A percentile compares a stretch with the other conserved stretches of the same genome.
Conservation (phyloP, 92 coral and sea anemone genomes). For the Micromussa lordhowensis region DNA sequence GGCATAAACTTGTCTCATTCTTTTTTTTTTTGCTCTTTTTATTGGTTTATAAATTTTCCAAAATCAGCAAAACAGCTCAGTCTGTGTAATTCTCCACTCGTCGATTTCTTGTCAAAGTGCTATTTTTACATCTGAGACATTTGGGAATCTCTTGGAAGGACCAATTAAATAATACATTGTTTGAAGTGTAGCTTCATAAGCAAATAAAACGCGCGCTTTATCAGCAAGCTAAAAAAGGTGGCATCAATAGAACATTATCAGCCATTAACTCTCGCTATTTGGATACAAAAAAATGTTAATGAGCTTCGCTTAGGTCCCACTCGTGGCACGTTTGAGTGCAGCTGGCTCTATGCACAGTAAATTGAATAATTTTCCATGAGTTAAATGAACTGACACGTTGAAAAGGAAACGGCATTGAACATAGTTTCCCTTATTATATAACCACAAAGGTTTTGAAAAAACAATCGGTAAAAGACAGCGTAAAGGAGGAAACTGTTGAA, state of each 20-base stretch:
- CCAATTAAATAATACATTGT: background rate
- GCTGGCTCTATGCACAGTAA: background rate
- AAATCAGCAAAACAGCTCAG: background rate
- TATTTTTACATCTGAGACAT: background rate
- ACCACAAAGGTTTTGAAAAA: background rate
- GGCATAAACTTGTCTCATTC: background rate
- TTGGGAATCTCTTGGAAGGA: background rate
- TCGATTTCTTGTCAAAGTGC: background rate
- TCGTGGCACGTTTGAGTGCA: background rate
- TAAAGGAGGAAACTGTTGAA: background rate
- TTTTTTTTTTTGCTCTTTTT: background rate
- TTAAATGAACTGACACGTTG: background rate
- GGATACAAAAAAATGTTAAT: background rate
- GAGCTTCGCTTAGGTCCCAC: background rate
- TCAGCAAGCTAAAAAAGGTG: background rate
- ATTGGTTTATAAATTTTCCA: background rate
- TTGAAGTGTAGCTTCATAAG: background rate
- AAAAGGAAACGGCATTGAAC: background rate
- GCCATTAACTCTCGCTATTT: background rate
- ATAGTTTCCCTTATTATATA: background rate
- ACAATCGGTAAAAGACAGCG: background rate
- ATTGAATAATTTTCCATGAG: background rate
- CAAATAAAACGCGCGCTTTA: background rate
- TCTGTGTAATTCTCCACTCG: background rate
- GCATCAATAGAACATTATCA: background rate